These are phyloP conservation scores for Spondyliosoma cantharus DNA, from an alignment of 2,797 vertebrate genomes.

Conservation along the genomic window DNA sequence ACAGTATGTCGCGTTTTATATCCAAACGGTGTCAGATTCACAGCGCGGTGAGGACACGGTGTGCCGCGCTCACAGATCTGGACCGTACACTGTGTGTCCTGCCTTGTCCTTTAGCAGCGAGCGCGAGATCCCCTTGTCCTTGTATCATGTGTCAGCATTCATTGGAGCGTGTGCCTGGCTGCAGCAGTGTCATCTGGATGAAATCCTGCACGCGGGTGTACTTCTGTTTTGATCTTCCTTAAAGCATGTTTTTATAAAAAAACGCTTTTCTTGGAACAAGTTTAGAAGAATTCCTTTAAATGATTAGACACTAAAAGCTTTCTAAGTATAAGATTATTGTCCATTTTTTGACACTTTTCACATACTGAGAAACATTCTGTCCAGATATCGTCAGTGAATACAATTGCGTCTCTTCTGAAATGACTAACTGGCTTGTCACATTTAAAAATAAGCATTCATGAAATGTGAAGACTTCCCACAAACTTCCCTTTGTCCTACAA, in stretches of 20 bases:
- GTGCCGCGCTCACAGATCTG: constrained; percentile 39
- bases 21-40: constrained; percentile 50
- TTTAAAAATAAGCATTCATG: constrained; percentile 61
- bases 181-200: constrained; percentile 22
- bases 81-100: constrained; percentile 30
- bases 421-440: constrained; percentile 50
- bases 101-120: constrained; percentile 44
- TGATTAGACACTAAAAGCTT: constrained; percentile 11
- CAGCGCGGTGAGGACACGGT: constrained; percentile 22
- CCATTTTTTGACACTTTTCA: constrained; percentile 11
- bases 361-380: constrained; percentile 28
- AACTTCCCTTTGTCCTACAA: constrained; percentile 78
- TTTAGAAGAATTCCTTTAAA: background rate
- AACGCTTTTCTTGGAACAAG: background rate
- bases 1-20: constrained; percentile 34
- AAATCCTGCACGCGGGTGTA: constrained; percentile 7
- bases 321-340: constrained; percentile 12
- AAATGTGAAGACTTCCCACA: constrained; percentile 69
- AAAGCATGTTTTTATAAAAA: constrained; percentile 1
- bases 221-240: background rate
- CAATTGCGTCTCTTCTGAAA: constrained; percentile 50
- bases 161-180: constrained; percentile 11
- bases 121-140: constrained; percentile 44
- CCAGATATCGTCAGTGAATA: constrained; percentile 22
- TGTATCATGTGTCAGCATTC: constrained; percentile 57